Evolutionary conservation across 2,797 vertebrate genomes (phyloP).

Genomic region (Cyclopterus lumpus): DNA sequence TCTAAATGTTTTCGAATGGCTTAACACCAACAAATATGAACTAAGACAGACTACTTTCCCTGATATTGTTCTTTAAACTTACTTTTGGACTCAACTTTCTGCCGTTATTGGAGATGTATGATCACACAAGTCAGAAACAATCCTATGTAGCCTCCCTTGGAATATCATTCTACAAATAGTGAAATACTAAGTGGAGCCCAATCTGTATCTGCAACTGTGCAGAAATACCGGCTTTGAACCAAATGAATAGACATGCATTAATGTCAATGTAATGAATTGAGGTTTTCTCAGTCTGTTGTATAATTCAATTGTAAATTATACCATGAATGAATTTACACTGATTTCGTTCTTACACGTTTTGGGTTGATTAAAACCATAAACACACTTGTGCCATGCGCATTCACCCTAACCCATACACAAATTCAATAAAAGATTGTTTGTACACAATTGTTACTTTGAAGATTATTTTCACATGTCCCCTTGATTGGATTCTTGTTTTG

Average conservation of each 20-base stretch:
- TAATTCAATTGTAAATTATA: not conserved
- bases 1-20: not conserved
- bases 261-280: not conserved
- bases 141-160: too few relatives aligned
- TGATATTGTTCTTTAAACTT: not conserved
- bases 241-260: too few relatives aligned
- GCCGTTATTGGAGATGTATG: too few relatives aligned
- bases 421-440: not conserved
- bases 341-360: not conserved
- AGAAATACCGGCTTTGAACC: not conserved
- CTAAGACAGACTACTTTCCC: not conserved
- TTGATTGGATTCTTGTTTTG: slow-evolving; percentile 7
- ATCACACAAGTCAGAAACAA: too few relatives aligned
- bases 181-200: not conserved
- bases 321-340: not conserved
- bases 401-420: not conserved
- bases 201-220: not conserved
- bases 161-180: not conserved
- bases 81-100: too few relatives aligned
- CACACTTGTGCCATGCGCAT: not conserved
- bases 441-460: not conserved
- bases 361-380: not conserved
- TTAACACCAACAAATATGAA: accelerated
- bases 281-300: not conserved
- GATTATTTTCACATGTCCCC: not conserved